Evolutionary conservation across 2,113 vertebrate species (phyloP).

Genomic region (Micronycteris hirsuta): DNA sequence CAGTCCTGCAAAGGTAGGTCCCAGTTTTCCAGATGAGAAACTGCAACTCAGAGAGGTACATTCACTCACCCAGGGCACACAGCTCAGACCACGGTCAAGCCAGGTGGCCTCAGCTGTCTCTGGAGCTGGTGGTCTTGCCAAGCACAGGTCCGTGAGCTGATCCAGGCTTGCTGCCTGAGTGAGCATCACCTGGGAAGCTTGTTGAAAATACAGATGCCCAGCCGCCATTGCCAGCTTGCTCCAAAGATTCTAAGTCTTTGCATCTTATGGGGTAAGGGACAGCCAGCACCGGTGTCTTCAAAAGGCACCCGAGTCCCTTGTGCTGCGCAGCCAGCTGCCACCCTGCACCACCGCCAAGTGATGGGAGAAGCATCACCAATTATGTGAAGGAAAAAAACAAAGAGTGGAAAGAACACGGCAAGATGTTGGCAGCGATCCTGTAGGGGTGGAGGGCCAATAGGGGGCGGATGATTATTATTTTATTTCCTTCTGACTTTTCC

Average conservation of each 20-base stretch:
- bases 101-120: not conserved
- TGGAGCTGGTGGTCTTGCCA: not conserved
- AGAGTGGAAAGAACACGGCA: not conserved
- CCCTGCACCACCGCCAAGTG: not conserved
- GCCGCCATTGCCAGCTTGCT: not conserved
- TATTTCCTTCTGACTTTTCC: not conserved
- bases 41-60: not conserved
- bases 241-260: not conserved
- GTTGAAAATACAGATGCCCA: not conserved
- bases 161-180: not conserved
- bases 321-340: not conserved
- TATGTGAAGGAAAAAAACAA: not conserved
- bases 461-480: not conserved
- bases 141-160: not conserved
- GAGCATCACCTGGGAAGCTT: not conserved
- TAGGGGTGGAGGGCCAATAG: not conserved
- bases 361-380: not conserved
- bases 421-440: not conserved
- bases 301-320: not conserved
- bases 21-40: not conserved
- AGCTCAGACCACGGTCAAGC: not conserved
- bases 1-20: not conserved
- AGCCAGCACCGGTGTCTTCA: not conserved
- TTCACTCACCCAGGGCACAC: not conserved
- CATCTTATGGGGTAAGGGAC: not conserved